These are phyloP conservation scores for Heterotis niloticus DNA, from an alignment of 2,113 vertebrate genomes.

Conservation along the genomic window DNA sequence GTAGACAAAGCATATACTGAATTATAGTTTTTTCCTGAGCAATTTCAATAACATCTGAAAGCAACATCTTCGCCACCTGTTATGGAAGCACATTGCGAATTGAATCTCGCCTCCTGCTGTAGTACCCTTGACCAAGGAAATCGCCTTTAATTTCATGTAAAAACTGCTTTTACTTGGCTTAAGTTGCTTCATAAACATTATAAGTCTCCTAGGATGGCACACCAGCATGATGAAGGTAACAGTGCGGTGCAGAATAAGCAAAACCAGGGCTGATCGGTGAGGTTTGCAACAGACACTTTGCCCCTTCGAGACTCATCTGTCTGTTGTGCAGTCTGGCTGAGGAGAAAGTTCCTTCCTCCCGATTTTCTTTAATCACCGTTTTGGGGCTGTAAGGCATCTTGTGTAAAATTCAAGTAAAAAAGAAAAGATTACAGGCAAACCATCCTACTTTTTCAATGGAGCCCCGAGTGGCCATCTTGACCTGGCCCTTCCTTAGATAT, in stretches of 20 bases:
- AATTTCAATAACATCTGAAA: too few species aligned
- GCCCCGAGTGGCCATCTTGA: neutral
- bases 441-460: neutral
- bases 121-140: too few species aligned
- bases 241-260: neutral
- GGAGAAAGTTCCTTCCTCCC: neutral
- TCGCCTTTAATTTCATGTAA: too few species aligned
- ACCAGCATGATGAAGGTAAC: too few species aligned
- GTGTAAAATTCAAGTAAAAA: neutral
- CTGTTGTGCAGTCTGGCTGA: neutral
- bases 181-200: too few species aligned
- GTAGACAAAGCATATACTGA: too few species aligned
- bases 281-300: neutral
- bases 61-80: too few species aligned
- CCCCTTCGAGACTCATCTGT: neutral
- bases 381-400: neutral
- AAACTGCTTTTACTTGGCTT: too few species aligned
- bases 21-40: too few species aligned
- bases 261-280: neutral
- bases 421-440: conserved; percentile 10
- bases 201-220: too few species aligned
- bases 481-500: neutral
- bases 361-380: neutral
- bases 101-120: too few species aligned
- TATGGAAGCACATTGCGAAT: too few species aligned